Evolutionary conservation across 2,888 invertebrate genomes (phyloP).

Genomic region (Tinea semifulvella): DNA sequence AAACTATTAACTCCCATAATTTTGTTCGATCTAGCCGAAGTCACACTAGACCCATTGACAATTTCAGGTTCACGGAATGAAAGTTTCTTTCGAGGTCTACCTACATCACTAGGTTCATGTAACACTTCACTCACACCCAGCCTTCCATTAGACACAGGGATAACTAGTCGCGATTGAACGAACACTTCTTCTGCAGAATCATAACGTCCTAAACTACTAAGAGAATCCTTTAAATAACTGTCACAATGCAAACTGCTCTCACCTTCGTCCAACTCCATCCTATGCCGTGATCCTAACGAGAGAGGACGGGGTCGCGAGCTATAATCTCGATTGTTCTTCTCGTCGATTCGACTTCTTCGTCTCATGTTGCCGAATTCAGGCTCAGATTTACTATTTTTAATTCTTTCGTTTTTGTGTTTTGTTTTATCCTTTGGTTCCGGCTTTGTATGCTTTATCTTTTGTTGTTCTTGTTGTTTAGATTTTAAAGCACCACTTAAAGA

Average conservation of each 20-base stretch:
- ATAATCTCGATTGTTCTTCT: constrained; percentile 30
- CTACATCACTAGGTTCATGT: constrained; percentile 53
- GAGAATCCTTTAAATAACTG: constrained; percentile 34
- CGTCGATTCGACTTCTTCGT: constrained; percentile 45
- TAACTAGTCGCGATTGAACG: constrained; percentile 48
- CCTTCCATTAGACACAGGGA: constrained; percentile 47
- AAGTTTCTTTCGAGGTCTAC: constrained; percentile 82
- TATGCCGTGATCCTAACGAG: constrained; percentile 47
- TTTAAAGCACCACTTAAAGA: constrained; percentile 57
- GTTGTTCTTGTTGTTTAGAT: constrained; percentile 40
- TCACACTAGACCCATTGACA: constrained; percentile 41
- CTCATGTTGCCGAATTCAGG: constrained; percentile 49
- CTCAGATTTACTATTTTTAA: constrained; percentile 47
- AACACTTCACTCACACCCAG: constrained; percentile 36
- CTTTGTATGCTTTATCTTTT: constrained; percentile 36
- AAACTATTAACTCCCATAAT: constrained; percentile 55
- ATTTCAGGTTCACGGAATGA: constrained; percentile 89
- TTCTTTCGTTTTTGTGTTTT: constrained; percentile 39
- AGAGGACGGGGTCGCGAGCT: constrained; percentile 39
- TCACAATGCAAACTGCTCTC: constrained; percentile 32
- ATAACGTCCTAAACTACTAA: constrained; percentile 33
- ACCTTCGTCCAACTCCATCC: constrained; percentile 34
- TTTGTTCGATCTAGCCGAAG: constrained; percentile 47
- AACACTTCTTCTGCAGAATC: constrained; percentile 49
- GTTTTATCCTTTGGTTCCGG: constrained; percentile 55